Evolutionary conservation across 1,140 invertebrate genomes (phyloP), one percentile per base, ranked within the genome.

Genomic region (Platyura marginata): DNA sequence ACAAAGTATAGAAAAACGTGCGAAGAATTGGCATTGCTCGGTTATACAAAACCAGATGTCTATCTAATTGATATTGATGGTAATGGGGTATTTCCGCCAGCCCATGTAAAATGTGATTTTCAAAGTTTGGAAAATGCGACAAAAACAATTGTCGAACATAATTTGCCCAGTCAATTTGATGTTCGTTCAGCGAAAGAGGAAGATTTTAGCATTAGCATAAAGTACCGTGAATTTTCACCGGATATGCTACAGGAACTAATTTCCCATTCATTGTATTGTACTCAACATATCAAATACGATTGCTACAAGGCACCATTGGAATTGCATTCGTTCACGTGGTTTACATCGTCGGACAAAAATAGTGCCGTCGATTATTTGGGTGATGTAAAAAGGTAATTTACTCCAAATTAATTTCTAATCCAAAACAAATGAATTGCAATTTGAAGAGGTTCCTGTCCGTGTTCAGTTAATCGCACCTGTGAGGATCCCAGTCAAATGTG

Each of bases 1-100:
- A 81, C 90, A 9, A 73, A 80, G 41, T 89, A 86, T 54, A 74
- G 84, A 45, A 81, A 86, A 56, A 91, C 88, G 0, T 95, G 90
- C 58, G 88, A 94, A 63, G 88, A 93, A 55, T 57, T 94, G 36
- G 88, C 86, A 10, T 66, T 92, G 3, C 59, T 91, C 4, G 79
- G 79, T 19, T 85, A 85, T 51, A 86, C 79, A 0, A 75, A 87
- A 51, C 82, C 86, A 32, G 86, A 90, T 48, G 84, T 91, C 0
- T 93, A 91, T 54, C 68, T 79, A 21, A 86, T 92, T 45, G 90
- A 94, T 52, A 89, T 94, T 43, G 90, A 95, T 59, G 86, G 89
- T 2, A 90, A 91, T 57, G 90, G 90, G 0, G 75, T 78, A 42
- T 86, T 90, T 52, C 83, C 86, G 20, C 88, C 89, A 1, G 83